phyloP scores from a whole-genome alignment of 2,888 invertebrate species.

The Rapana venosa region DNA sequence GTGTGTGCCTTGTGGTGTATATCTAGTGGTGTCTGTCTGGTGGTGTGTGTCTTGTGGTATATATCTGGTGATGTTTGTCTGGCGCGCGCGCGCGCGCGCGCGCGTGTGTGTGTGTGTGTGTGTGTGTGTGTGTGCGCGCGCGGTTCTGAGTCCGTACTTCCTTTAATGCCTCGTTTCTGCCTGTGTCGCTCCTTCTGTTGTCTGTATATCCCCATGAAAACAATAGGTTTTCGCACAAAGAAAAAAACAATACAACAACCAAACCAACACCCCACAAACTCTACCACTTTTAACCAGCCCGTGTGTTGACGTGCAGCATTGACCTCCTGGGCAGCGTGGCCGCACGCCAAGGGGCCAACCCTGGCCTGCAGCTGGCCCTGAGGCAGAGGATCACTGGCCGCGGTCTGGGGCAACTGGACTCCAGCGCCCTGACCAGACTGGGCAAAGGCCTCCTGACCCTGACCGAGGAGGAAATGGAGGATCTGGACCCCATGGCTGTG shows the following conservation, averaged over 20 bases:
- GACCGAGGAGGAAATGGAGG: conserved; percentile 42
- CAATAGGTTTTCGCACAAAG: no score
- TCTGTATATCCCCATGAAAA: not conserved
- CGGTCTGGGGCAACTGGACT: conserved; percentile 23
- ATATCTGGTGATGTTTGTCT: no score
- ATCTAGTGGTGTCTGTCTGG: not conserved
- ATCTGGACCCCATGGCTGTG: conserved; percentile 37
- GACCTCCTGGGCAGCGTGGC: conserved; percentile 42
- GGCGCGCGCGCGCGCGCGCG: no score
- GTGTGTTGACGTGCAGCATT: conserved; percentile 35
- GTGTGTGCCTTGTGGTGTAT: no score
- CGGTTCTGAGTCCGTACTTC: no score
- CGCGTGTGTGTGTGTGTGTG: no score
- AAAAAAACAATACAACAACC: no score
- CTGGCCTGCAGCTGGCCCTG: conserved; percentile 45
- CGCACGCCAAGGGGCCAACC: conserved; percentile 28
- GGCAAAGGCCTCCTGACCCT: conserved; percentile 49
- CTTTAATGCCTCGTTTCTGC: not conserved
- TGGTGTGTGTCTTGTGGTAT: no score
- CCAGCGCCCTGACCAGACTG: conserved; percentile 38
- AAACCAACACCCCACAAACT: no score
- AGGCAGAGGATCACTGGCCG: conserved; percentile 35
- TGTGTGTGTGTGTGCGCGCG: no score
- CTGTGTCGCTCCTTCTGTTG: not conserved
- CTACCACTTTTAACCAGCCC: no score